Percentiles rank a stretch among this genome's conserved stretches.
phyloP scores from a whole-genome alignment of 2,113 vertebrate species.

The Danio rerio region DNA sequence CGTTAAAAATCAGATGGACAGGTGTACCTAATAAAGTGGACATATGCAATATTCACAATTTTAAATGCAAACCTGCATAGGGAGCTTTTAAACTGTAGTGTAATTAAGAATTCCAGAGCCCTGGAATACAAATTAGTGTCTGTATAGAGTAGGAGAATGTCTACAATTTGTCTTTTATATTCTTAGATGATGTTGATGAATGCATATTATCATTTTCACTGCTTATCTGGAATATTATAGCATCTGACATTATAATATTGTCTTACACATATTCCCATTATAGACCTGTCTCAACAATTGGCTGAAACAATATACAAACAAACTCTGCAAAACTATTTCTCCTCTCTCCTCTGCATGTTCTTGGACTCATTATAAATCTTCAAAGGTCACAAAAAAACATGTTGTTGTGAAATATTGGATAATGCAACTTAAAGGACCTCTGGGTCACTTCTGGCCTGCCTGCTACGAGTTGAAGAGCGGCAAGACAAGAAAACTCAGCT shows the following conservation, averaged over 20 bases:
- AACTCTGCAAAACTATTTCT: neutral
- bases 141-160: neutral
- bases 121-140: neutral
- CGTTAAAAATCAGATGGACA: no score
- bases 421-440: neutral
- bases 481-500: neutral
- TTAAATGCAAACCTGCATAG: no score
- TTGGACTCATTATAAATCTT: neutral
- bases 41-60: no score
- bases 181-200: neutral
- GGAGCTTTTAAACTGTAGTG: no score
- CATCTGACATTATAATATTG: neutral
- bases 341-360: neutral
- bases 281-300: neutral
- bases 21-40: no score
- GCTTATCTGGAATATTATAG: neutral
- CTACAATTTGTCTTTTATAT: neutral
- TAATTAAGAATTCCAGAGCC: neutral
- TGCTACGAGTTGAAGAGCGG: neutral
- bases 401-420: neutral
- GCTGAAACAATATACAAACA: neutral
- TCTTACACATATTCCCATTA: neutral
- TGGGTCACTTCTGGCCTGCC: neutral
- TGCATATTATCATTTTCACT: neutral
- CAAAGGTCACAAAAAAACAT: neutral